These are phyloP conservation scores for Papilio demoleus DNA, from an alignment of 2,888 invertebrate species.

Conservation along the genomic window DNA sequence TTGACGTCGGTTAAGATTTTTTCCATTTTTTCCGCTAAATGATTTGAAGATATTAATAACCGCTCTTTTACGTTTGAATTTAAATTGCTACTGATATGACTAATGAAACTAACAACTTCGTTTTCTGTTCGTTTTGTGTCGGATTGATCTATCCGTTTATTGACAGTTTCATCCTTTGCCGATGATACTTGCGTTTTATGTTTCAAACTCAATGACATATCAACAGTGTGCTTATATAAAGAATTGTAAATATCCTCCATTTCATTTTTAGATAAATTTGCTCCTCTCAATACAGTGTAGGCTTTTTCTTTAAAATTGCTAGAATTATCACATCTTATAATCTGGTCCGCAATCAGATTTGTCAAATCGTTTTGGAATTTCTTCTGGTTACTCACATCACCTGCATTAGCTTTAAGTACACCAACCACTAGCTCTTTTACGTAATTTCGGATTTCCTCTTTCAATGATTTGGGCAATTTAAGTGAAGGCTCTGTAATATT, in stretches of 20 bases:
- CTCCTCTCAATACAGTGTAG: conserved; percentile 20
- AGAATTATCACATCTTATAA: conserved; percentile 21
- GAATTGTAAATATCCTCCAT: conserved; percentile 32
- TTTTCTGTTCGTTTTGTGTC: conserved; percentile 22
- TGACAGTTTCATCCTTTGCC: not conserved
- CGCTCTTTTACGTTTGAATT: conserved; percentile 7
- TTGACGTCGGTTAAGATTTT: conserved; percentile 21
- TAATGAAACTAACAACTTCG: conserved; percentile 27
- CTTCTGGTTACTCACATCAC: not conserved
- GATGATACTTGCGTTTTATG: conserved; percentile 2
- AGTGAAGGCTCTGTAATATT: not conserved
- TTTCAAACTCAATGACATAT: conserved; percentile 29
- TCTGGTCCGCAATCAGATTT: conserved; percentile 30
- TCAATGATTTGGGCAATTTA: conserved; percentile 7
- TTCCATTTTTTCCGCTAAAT: conserved; percentile 27
- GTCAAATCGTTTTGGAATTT: conserved; percentile 28
- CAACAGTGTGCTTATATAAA: conserved; percentile 4
- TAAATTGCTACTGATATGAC: conserved; percentile 5
- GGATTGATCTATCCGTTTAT: not conserved
- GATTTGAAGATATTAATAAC: conserved; percentile 8
- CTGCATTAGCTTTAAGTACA: conserved; percentile 10
- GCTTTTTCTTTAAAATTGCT: conserved; percentile 25
- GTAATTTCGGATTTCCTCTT: conserved; percentile 17
- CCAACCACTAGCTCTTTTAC: conserved; percentile 23
- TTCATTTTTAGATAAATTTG: conserved; percentile 31